Evolutionary conservation across 2,113 vertebrate species (phyloP).

Genomic region (Stegostoma tigrinum): DNA sequence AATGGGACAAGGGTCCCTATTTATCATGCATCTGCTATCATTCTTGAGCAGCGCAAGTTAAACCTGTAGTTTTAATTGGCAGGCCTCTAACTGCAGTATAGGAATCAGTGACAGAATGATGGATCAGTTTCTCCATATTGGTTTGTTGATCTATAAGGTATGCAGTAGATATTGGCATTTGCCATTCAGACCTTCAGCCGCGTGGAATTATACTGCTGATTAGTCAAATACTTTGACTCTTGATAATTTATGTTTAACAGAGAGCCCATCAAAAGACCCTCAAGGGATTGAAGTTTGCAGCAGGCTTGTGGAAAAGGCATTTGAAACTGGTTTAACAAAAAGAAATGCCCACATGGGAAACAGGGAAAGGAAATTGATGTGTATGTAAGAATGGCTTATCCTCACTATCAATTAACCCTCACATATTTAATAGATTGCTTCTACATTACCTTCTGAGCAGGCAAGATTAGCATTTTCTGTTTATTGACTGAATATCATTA

Average conservation of each 20-base stretch:
- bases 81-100: slow-evolving; percentile 54
- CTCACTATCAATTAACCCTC: slow-evolving; percentile 46
- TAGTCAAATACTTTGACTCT: slow-evolving; percentile 72
- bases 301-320: slow-evolving; percentile 50
- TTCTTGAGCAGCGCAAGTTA: slow-evolving; percentile 55
- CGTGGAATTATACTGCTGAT: slow-evolving; percentile 69
- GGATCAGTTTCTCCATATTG: slow-evolving; percentile 75
- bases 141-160: slow-evolving; percentile 75
- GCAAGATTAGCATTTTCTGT: slow-evolving; percentile 58
- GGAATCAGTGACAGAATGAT: slow-evolving; percentile 81
- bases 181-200: slow-evolving; percentile 69
- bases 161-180: slow-evolving; percentile 85
- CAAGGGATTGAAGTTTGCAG: slow-evolving; percentile 56
- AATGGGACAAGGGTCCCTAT: slow-evolving; percentile 51
- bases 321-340: slow-evolving; percentile 50
- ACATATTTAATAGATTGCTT: slow-evolving; percentile 54
- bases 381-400: slow-evolving; percentile 61
- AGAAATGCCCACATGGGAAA: slow-evolving; percentile 46
- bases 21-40: slow-evolving; percentile 58
- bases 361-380: slow-evolving; percentile 58
- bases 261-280: slow-evolving; percentile 51
- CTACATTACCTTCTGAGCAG: slow-evolving; percentile 47
- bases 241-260: slow-evolving; percentile 78
- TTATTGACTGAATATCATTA: slow-evolving; percentile 53
- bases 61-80: slow-evolving; percentile 61